These are phyloP conservation scores for Scomberomorus guttatus DNA, from an alignment of 2,797 vertebrate species.

Conservation along the genomic window DNA sequence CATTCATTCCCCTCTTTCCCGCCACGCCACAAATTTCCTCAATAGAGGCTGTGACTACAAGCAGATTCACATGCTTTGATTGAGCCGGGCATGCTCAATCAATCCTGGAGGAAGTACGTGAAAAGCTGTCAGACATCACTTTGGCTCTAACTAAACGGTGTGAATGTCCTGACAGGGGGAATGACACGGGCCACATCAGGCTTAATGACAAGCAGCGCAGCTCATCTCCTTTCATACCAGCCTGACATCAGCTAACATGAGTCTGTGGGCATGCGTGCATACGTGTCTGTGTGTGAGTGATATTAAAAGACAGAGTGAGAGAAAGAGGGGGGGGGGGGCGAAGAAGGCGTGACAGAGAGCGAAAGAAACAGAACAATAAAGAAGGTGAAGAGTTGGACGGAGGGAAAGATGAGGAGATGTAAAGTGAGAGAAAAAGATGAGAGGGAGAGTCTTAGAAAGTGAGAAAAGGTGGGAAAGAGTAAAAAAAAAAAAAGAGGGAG, in stretches of 20 bases:
- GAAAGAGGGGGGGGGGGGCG: conserved; percentile 34
- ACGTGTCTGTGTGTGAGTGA: conserved; percentile 26
- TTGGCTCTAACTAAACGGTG: conserved; percentile 83
- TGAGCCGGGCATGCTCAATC: conserved; percentile 77
- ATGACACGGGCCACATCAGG: conserved; percentile 84
- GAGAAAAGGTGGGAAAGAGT: conserved; percentile 59
- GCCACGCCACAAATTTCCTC: conserved; percentile 61
- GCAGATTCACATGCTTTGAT: conserved; percentile 73
- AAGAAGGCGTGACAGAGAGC: conserved; percentile 37
- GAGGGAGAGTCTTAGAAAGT: conserved; percentile 38
- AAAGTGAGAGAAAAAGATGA: conserved; percentile 39
- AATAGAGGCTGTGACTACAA: conserved; percentile 63
- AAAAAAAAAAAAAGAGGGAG: conserved; percentile 28
- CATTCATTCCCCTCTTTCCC: conserved; percentile 52
- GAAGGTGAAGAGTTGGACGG: conserved; percentile 36
- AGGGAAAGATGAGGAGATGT: conserved; percentile 36
- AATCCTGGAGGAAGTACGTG: conserved; percentile 75
- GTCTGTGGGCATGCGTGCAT: conserved; percentile 57
- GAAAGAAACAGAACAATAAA: conserved; percentile 42
- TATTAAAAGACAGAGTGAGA: conserved; percentile 50
- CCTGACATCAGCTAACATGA: conserved; percentile 77
- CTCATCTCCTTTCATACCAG: conserved; percentile 76
- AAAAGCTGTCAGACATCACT: conserved; percentile 84
- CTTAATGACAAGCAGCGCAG: conserved; percentile 81
- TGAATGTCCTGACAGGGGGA: conserved; percentile 84